Base-by-base conservation (phyloP, 2,113 vertebrate species). In the Stomatorhinus ivindoensis region DNA sequence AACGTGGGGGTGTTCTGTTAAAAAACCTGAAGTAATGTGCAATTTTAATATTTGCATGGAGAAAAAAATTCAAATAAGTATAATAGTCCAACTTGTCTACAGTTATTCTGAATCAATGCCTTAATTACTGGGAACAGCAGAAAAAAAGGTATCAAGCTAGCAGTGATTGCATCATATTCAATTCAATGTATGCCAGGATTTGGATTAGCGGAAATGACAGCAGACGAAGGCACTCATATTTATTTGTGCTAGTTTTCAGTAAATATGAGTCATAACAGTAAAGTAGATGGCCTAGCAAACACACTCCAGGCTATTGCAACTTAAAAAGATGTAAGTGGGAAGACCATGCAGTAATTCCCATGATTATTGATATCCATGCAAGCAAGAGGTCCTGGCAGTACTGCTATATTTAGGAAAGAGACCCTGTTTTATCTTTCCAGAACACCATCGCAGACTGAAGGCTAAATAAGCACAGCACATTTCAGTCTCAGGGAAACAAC, bases 401-500 rank as follows among this genome's bases (percentile, higher is more conserved):
- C 42, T n/a, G 85, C 15, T 87, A 53, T 35, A 87, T 51, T 27
- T 53, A 24, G 27, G 50, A 55, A 87, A 55, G 24, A 53, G 48
- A 53, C 85, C 46, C 17, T 55, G 82, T 87, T 87, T 87, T 53
- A 86, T 51, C 50, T 87, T 87, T 55, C 85, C 48, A 87, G 47
- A 87, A 35, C 50, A 87, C 47, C 27, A 17, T 48, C 5, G 8
- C 17, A 42, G 82, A 84, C 82, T 84, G 73, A 80, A 44, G 82
- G 82, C 39, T 47, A 47, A 46, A 84, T 84, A 44, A 46, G 82
- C 24, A 84, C 80, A 47, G 8, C 44, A n/a, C 92, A 93, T 91
- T 89, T 91, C 89, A 92, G 92, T 93, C 92, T 90, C 89, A 90
- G 92, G 90, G 89, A 89, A 90, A 19, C 87, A 87, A 88, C 90